Conservation (phyloP, 2,888 invertebrate genomes). For the Dilophus febrilis region DNA sequence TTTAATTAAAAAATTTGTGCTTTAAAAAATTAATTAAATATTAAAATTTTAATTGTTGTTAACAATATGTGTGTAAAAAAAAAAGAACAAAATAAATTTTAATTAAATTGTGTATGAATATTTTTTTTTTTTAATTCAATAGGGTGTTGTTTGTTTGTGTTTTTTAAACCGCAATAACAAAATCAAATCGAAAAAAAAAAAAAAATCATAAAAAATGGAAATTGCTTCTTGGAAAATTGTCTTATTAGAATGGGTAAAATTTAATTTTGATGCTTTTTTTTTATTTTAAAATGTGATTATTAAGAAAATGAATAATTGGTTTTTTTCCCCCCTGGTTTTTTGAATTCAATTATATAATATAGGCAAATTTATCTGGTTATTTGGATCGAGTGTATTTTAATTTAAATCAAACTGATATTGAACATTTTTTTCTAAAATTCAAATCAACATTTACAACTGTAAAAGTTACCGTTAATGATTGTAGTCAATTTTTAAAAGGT, state of each 20-base stretch:
- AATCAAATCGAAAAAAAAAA: not conserved
- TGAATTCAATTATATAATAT: not conserved
- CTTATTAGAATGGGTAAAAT: conserved; percentile 20
- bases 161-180: not conserved
- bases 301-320: not conserved
- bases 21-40: too few species aligned
- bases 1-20: too few species aligned
- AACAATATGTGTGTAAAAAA: too few species aligned
- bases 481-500: conserved; percentile 20
- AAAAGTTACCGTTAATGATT: conserved; percentile 4
- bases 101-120: too few species aligned
- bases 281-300: too few species aligned
- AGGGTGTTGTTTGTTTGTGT: not conserved
- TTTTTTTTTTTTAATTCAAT: too few species aligned
- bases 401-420: conserved; percentile 23
- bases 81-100: too few species aligned
- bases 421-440: conserved; percentile 19
- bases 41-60: too few species aligned
- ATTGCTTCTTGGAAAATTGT: conserved; percentile 16
- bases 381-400: conserved; percentile 14
- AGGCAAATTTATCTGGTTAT: conserved; percentile 21
- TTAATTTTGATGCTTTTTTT: not conserved
- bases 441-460: conserved; percentile 6
- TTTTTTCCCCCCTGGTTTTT: not conserved
- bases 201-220: not conserved